Percentiles rank a stretch among this genome's conserved stretches.
Conservation (phyloP, 2,113 vertebrate species). For the Nettapus auritus region DNA sequence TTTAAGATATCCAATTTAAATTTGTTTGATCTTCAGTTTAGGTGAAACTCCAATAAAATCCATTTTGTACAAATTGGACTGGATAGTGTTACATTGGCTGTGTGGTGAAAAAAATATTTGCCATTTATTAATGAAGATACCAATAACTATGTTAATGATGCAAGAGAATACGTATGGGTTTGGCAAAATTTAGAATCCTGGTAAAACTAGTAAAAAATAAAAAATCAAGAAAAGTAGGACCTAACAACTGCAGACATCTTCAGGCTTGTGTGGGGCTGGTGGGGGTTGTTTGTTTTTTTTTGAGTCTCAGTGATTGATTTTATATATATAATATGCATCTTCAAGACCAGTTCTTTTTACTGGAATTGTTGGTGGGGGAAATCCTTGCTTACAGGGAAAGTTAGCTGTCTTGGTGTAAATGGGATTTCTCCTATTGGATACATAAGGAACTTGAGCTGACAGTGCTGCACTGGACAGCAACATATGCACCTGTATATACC, state of each 20-base stretch:
- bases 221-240: not conserved
- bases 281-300: not conserved
- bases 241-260: not conserved
- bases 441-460: not conserved
- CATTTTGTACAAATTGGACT: not conserved
- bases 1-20: not conserved
- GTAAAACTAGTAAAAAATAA: not conserved
- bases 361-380: not conserved
- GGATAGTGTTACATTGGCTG: not conserved
- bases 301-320: not conserved
- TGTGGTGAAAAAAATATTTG: not conserved
- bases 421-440: not conserved
- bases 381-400: not conserved
- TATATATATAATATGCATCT: not conserved
- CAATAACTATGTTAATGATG: not conserved
- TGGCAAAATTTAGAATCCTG: not conserved
- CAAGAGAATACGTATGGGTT: not conserved
- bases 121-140: not conserved
- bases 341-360: not conserved
- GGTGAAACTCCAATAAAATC: not conserved
- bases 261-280: not conserved
- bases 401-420: not conserved
- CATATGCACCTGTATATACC: accelerated
- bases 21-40: not conserved
- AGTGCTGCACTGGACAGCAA: not conserved